Evolutionary conservation across 1,140 invertebrate species (phyloP).

Genomic region (Trichonephila clavata): DNA sequence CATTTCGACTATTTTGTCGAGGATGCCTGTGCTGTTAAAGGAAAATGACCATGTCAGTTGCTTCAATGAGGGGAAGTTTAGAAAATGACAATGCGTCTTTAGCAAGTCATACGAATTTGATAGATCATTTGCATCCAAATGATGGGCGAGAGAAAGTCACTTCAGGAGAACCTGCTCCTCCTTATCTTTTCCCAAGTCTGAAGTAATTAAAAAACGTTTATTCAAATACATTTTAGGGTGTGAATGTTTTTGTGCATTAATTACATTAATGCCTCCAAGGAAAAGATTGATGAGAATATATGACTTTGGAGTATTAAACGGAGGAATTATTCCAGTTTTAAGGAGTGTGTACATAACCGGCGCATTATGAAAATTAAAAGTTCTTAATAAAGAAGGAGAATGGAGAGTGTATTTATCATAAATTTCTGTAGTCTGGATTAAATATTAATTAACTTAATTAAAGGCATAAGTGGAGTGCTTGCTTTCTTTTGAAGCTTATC

Average conservation of each 20-base stretch:
- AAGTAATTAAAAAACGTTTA: conserved; percentile 25
- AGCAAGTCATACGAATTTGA: conserved; percentile 28
- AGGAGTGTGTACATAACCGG: not conserved
- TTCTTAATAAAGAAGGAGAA: not conserved
- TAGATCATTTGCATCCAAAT: conserved; percentile 52
- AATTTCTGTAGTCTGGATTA: not conserved
- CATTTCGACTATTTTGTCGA: not conserved
- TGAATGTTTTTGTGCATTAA: conserved; percentile 13
- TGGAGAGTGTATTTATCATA: not conserved
- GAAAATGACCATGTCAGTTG: conserved; percentile 8
- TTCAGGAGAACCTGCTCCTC: not conserved
- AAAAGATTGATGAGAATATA: conserved; percentile 12
- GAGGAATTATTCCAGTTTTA: not conserved
- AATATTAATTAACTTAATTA: conserved; percentile 11
- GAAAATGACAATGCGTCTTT: not conserved
- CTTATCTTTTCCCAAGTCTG: not conserved
- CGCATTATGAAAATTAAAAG: not conserved
- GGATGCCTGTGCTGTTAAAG: not conserved
- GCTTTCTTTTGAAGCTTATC: not conserved
- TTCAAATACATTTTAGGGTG: not conserved
- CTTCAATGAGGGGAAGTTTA: not conserved
- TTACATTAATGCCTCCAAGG: conserved; percentile 5
- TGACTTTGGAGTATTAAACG: not conserved
- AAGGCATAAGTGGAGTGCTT: no score
- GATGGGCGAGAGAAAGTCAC: conserved; percentile 9